Percentiles rank a stretch among this genome's conserved stretches.
These are phyloP conservation scores for Sycophila texana DNA, from an alignment of 2,888 invertebrate genomes.

Conservation along the genomic window DNA sequence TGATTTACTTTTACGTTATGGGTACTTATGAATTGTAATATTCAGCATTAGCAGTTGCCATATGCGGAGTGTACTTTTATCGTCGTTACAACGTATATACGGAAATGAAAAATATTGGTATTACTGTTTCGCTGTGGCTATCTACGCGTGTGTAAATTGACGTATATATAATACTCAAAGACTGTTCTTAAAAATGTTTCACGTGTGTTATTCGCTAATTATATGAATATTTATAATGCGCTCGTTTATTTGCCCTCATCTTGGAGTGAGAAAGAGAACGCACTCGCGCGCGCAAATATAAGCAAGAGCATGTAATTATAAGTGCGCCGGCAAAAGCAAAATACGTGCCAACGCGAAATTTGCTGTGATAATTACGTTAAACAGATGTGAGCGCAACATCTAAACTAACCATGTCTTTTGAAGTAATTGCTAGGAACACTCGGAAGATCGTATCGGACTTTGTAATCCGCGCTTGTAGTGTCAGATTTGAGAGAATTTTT, in stretches of 20 bases:
- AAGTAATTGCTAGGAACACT: constrained; percentile 36
- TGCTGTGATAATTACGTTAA: constrained; percentile 50
- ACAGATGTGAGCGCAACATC: constrained; percentile 17
- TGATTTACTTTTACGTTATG: too few species aligned
- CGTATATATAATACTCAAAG: constrained; percentile 23
- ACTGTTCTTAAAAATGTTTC: constrained; percentile 40
- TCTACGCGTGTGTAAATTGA: constrained; percentile 13
- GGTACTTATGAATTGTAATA: too few species aligned
- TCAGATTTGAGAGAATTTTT: constrained; percentile 41
- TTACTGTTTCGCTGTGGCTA: background rate
- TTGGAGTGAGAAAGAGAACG: background rate
- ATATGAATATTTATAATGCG: constrained; percentile 50
- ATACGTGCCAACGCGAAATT: constrained; percentile 50
- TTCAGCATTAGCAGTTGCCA: too few species aligned
- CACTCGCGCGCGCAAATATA: constrained; percentile 13
- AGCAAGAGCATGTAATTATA: constrained; percentile 1
- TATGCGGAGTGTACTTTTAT: too few species aligned
- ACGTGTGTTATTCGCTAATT: constrained; percentile 43
- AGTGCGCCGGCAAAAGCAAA: constrained; percentile 1
- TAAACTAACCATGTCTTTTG: constrained; percentile 33
- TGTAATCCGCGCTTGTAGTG: constrained; percentile 22
- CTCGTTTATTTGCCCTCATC: constrained; percentile 24
- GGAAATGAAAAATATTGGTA: constrained; percentile 11
- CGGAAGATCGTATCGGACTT: constrained; percentile 32
- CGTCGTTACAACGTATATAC: too few species aligned